Percentiles rank a stretch among this genome's conserved stretches.
Evolutionary conservation across 2,797 vertebrate species (phyloP).

Genomic region (Leptatherina wallacei): DNA sequence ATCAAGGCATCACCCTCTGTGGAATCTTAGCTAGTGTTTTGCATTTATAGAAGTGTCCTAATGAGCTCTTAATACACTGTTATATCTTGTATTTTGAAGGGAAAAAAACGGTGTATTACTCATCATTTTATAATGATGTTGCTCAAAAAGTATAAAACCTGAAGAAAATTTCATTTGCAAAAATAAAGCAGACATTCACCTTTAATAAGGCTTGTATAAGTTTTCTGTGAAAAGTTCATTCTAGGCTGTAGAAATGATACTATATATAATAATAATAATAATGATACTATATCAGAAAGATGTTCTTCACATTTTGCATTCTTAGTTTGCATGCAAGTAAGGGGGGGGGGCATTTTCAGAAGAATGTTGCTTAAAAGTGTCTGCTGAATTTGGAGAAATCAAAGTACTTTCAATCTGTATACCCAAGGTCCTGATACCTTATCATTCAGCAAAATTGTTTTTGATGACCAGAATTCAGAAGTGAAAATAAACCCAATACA

Average conservation of each 20-base stretch:
- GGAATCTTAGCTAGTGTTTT: neutral
- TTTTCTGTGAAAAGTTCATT: conserved; percentile 1
- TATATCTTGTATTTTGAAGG: too few relatives aligned
- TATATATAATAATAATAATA: neutral
- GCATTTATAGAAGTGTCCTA: neutral
- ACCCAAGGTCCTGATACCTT: conserved; percentile 54
- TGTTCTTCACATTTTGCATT: neutral
- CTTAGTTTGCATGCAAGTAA: neutral
- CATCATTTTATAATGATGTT: neutral
- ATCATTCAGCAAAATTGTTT: conserved; percentile 69
- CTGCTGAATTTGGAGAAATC: conserved; percentile 52
- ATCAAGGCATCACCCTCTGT: neutral
- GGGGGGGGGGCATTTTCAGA: conserved; percentile 9
- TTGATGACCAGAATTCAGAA: conserved; percentile 54
- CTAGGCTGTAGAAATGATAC: neutral
- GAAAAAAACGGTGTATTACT: neutral
- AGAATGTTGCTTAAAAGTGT: conserved; percentile 21
- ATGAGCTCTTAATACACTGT: neutral
- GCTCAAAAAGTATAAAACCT: neutral
- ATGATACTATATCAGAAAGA: neutral
- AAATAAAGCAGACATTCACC: neutral
- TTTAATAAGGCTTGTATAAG: neutral
- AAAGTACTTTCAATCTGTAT: conserved; percentile 42
- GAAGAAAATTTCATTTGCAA: neutral
- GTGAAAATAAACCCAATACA: conserved; percentile 38